Base-by-base conservation (phyloP, 2,113 vertebrate genomes). In the Istiophorus platypterus region DNA sequence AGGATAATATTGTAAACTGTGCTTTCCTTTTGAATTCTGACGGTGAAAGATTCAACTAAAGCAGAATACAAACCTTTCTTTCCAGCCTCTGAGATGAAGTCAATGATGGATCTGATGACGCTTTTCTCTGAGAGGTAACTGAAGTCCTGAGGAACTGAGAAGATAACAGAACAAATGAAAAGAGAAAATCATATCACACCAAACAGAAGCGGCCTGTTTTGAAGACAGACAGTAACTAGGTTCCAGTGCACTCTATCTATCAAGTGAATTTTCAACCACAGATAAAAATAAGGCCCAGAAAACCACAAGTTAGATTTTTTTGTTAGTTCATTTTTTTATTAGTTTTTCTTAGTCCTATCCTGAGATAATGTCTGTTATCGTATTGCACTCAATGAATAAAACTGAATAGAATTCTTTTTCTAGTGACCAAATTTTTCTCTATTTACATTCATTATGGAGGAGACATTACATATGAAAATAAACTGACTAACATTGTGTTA, bases 41-140 rank as follows among this genome's bases (percentile, higher is more conserved):
- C 47, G 8, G 7, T 51, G 7, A 22, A 26, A 22, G 4, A 24
- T 34, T 37, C 10, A 13, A 12, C 15, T 57, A 34, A 59, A 68
- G 2, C 11, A 4, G 9, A 7, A 0, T 15, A 17, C 90, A 90
- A 91, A 97, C 98, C 98, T 97, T 96, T 98, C 75, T 95, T 97
- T 56, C 98, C 98, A 67, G 96, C 95, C 81, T 97, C 95, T 78
- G 94, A 81, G 51, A 97, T 83, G 86, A 97, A 97, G 74, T 96
- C 96, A 51, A 95, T 84, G 1, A 94, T 86, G 70, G 95, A 95
- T 79, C 97, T 95, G 91, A 99, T 96, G 81, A 99, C 91, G 80
- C 98, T 99, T 90, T 80, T 99, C 91, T 97, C 96, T 54, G 98
- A 87, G 78, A 99, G 95, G 89, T 99, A 99, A 78, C 95, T 95